phyloP scores from a whole-genome alignment of 2,797 vertebrate genomes.

The Rhodeus uyekii region DNA sequence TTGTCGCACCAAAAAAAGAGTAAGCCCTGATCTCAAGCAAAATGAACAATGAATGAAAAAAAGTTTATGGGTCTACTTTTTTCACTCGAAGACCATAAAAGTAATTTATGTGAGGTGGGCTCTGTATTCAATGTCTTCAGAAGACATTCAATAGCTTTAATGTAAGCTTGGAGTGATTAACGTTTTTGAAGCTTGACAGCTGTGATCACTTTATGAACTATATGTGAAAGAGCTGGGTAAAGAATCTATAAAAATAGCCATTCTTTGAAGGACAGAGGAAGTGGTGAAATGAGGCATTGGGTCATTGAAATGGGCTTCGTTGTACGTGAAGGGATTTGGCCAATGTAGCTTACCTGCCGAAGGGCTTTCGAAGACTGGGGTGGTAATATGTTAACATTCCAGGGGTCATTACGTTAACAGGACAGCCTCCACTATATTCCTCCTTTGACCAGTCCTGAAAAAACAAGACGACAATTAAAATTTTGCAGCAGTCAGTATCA shows the following conservation, averaged over 20 bases:
- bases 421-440: conserved; percentile 76
- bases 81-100: not conserved
- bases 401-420: conserved; percentile 78
- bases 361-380: conserved; percentile 74
- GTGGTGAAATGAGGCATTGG: not conserved
- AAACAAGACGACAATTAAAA: conserved; percentile 11
- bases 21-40: not conserved
- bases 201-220: not conserved
- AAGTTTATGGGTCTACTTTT: not conserved
- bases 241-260: too few species aligned
- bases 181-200: not conserved
- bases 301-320: conserved; percentile 11
- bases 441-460: conserved; percentile 77
- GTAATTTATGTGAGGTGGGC: not conserved
- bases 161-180: not conserved
- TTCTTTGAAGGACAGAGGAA: not conserved
- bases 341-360: conserved; percentile 70
- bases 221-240: too few species aligned
- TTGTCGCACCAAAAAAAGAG: not conserved
- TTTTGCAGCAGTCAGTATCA: not conserved
- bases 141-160: not conserved
- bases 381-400: conserved; percentile 78
- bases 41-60: not conserved
- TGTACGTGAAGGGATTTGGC: conserved; percentile 2
- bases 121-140: not conserved